Evolutionary conservation across 2,113 vertebrate genomes (phyloP), one percentile per base, ranked within the genome.

Genomic region (Lynx canadensis): DNA sequence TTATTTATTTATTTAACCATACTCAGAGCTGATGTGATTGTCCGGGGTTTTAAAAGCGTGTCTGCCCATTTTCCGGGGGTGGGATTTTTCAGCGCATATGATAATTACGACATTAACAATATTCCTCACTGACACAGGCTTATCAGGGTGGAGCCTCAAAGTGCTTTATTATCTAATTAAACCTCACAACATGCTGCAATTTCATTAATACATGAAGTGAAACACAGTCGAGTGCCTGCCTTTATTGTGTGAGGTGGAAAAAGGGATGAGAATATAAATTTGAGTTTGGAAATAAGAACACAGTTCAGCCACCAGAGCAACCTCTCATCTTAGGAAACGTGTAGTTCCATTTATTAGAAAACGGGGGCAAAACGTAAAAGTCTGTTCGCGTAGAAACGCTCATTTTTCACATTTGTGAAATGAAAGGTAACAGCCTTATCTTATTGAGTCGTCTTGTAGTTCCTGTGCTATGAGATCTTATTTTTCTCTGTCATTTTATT

Each of bases 91-190:
- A 94, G 81, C 16, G 48, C 74, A 69, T n/a, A 14, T 33, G 83
- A 95, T 36, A 71, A 55, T 79, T 65, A 55, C 60, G 91, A 76
- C 83, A 83, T 97, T 91, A 96, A n/a, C 21, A 68, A 83, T 95
- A 88, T 73, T 93, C 55, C 76, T 94, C 79, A 38, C 68, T 89
- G 78, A 21, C 5, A 41, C 16, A 86, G 92, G 82, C 69, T 76
- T 91, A 83, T 82, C 84, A 93, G 81, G 86, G 36, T 89, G n/a
- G 60, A 78, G 69, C 5, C 9, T 94, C 63, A 4, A 91, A 93
- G 63, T 96, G 82, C 96, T 98, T 98, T 98, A 96, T 96, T 96
- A 80, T 94, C 95, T 97, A 98, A 96, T 96, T 97, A 97, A 98
- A 41, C 63, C 80, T 97, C 97, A 92, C 97, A 97, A 95, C 97